A percentile compares a stretch with the other conserved stretches of the same genome.
Evolutionary conservation across 2,113 vertebrate genomes (phyloP).

Genomic region (Alethe diademata): DNA sequence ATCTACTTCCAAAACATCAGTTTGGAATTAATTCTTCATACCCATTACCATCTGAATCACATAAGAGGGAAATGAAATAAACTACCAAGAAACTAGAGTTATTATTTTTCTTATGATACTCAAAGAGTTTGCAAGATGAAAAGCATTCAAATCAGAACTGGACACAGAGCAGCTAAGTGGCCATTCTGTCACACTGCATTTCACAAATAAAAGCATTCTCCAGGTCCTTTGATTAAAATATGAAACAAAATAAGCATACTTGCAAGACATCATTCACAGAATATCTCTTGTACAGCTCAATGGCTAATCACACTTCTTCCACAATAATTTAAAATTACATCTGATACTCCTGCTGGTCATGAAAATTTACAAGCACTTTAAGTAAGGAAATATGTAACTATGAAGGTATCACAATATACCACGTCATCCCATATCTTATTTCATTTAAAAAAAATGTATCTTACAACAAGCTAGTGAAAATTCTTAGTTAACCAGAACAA

Average conservation of each 20-base stretch:
- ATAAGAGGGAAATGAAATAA: slow-evolving; percentile 15
- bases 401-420: background rate
- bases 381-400: background rate
- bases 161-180: slow-evolving; percentile 19
- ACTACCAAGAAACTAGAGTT: background rate
- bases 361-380: background rate
- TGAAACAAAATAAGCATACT: background rate
- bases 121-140: slow-evolving; percentile 6
- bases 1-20: background rate
- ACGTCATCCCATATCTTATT: background rate
- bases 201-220: background rate
- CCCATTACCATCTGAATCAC: background rate
- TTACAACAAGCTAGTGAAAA: background rate
- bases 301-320: background rate
- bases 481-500: background rate
- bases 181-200: slow-evolving; percentile 8
- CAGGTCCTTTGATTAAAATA: slow-evolving; percentile 39
- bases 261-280: background rate
- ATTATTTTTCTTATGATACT: slow-evolving; percentile 10
- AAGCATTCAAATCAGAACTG: background rate
- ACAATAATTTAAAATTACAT: background rate
- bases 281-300: background rate
- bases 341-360: background rate
- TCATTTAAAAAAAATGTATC: background rate
- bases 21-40: slow-evolving; percentile 17